A percentile compares a stretch with the other conserved stretches of the same genome.
phyloP scores from a whole-genome alignment of 2,797 vertebrate genomes.

The Labeo calbasu region DNA sequence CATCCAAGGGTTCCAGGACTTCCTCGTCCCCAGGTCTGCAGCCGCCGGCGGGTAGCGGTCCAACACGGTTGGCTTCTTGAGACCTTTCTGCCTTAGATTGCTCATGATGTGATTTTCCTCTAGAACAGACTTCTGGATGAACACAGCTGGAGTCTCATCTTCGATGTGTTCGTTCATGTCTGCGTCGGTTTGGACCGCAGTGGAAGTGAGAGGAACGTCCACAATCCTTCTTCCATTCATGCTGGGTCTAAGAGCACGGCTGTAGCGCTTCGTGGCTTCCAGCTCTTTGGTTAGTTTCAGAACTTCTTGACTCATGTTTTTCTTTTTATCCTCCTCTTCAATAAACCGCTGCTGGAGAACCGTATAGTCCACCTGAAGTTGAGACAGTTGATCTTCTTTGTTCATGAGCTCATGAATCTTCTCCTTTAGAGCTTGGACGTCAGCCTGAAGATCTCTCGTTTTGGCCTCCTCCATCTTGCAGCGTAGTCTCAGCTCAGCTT shows the following conservation, averaged over 20 bases:
- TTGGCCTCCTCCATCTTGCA: slow-evolving; percentile 89
- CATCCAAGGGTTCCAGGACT: slow-evolving; percentile 92
- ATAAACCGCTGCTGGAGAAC: slow-evolving; percentile 88
- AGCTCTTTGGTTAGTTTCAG: slow-evolving; percentile 85
- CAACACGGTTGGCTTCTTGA: slow-evolving; percentile 86
- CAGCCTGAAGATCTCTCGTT: slow-evolving; percentile 85
- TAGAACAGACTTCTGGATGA: slow-evolving; percentile 92
- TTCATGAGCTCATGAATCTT: slow-evolving; percentile 97
- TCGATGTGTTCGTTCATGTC: slow-evolving; percentile 74
- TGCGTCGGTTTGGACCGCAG: slow-evolving; percentile 88
- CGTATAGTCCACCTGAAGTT: slow-evolving; percentile 90
- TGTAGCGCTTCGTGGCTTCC: slow-evolving; percentile 89
- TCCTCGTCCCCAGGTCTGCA: slow-evolving; percentile 80
- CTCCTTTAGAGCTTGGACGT: slow-evolving; percentile 95
- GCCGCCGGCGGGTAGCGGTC: slow-evolving; percentile 91
- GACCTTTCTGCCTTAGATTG: slow-evolving; percentile 87
- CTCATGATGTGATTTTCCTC: slow-evolving; percentile 97
- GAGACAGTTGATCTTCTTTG: slow-evolving; percentile 95
- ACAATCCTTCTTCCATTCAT: slow-evolving; percentile 88
- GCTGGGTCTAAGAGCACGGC: slow-evolving; percentile 87
- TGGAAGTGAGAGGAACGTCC: slow-evolving; percentile 87
- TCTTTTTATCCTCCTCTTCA: slow-evolving; percentile 88
- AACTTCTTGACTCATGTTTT: slow-evolving; percentile 85
- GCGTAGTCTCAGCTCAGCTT: slow-evolving; percentile 86
- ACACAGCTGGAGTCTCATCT: slow-evolving; percentile 91